Evolutionary conservation across 2,113 vertebrate species (phyloP), one percentile per base, ranked within the genome.

Genomic region (Rhegmatorhina hoffmannsi): DNA sequence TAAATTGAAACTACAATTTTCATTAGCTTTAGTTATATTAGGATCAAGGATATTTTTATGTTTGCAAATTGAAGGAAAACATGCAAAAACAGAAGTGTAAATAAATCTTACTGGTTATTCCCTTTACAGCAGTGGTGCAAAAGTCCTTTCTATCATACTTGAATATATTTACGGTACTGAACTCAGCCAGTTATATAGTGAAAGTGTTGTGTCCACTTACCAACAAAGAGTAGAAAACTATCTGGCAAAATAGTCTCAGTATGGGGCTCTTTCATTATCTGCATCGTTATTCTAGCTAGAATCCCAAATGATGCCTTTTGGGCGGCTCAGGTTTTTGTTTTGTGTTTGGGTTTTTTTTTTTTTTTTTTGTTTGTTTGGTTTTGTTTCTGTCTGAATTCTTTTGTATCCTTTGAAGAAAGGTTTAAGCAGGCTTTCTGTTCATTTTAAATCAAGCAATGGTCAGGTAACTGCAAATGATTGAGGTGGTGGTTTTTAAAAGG

Each of bases 51-150:
- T 85, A 87, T 52, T 34, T 10, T 72, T 94, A 34, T 76, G 43
- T 87, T 92, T 91, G 31, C 63, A 89, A 62, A 91, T 79, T 89
- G 70, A 92, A 55, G 63, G 36, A 84, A 89, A 87, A 72, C 58
- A 58, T 40, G 12, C 31, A 82, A 66, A 75, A 95, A 83, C 62
- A 85, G 70, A 93, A 64, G 47, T 12, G 2, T 68, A 79, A 89
- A 75, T 73, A 91, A 84, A 89, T 84, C 62, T 89, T 73, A 46
- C 25, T 24, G 17, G 12, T 89, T 84, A 49, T 92, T 94, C 87
- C 4, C 43, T 92, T 79, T 76, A 52, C 26, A 75, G 40, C n/a
- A 40, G 28, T 44, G 31, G 28, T 44, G 31, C 17, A 38, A 46
- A 75, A 68, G 17, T 68, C 38, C 6, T 67, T 33, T 81, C 19